Conservation (phyloP, 2,113 vertebrate genomes). For the Argyrosomus japonicus region DNA sequence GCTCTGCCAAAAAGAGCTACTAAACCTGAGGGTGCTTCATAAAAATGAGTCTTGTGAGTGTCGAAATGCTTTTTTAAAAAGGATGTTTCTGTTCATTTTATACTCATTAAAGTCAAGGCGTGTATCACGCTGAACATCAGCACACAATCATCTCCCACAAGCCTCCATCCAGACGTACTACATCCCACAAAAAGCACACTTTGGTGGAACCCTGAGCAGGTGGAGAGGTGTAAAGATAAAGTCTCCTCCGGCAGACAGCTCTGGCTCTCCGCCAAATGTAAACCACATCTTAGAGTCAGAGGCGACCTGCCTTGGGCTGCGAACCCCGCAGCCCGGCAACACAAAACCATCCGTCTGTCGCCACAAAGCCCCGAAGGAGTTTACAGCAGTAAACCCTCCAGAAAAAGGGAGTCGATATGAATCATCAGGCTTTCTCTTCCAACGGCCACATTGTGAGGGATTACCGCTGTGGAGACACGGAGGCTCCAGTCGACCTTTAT, state of each 20-base stretch:
- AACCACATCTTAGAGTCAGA: slow-evolving; percentile 37
- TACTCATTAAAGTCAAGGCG: not conserved
- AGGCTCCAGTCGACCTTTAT: not conserved
- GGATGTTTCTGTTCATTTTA: not conserved
- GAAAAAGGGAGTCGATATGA: slow-evolving; percentile 9
- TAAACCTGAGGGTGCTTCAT: not conserved
- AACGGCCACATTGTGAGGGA: not conserved
- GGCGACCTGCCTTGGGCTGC: slow-evolving; percentile 29
- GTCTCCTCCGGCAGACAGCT: slow-evolving; percentile 12
- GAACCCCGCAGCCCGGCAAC: slow-evolving; percentile 59
- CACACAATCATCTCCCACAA: not conserved
- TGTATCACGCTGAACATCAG: not conserved
- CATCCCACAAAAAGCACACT: not conserved
- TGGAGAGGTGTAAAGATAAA: not conserved
- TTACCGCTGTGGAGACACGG: slow-evolving; percentile 9
- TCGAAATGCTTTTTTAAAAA: not conserved
- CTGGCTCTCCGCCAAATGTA: slow-evolving; percentile 26
- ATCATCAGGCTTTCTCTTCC: slow-evolving; percentile 8
- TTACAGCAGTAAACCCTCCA: slow-evolving; percentile 8
- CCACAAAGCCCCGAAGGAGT: slow-evolving; percentile 24
- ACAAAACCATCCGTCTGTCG: slow-evolving; percentile 54
- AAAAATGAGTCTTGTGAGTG: not conserved
- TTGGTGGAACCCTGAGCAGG: not conserved
- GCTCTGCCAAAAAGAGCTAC: not conserved
- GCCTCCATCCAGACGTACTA: not conserved